These are phyloP conservation scores for Ernsta delagoae DNA, from an alignment of 2,888 invertebrate genomes.

Conservation along the genomic window DNA sequence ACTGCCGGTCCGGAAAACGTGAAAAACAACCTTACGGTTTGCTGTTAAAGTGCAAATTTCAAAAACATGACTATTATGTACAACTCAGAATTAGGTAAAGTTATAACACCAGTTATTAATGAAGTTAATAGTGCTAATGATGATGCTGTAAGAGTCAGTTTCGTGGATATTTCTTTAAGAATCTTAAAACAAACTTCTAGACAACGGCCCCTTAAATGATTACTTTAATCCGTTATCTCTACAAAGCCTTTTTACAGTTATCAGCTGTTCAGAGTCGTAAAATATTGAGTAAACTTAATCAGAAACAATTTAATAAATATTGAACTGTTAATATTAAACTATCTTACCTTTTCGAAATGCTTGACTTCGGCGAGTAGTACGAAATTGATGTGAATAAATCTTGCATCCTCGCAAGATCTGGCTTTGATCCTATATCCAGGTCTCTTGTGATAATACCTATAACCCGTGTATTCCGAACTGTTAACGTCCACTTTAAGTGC, in stretches of 20 bases:
- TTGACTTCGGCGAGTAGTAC: slow-evolving; percentile 85
- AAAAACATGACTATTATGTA: neutral
- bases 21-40: slow-evolving; percentile 27
- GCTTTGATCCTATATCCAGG: slow-evolving; percentile 72
- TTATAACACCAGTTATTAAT: slow-evolving; percentile 32
- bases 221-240: neutral
- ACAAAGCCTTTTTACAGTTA: neutral
- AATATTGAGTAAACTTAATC: neutral
- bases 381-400: slow-evolving; percentile 87
- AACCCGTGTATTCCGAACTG: slow-evolving; percentile 82
- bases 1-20: slow-evolving; percentile 28
- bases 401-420: slow-evolving; percentile 85
- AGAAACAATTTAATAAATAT: too few relatives aligned
- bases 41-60: slow-evolving; percentile 27
- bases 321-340: neutral
- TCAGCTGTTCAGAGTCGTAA: neutral
- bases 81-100: slow-evolving; percentile 28
- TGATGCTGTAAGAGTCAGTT: slow-evolving; percentile 9
- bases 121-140: slow-evolving; percentile 34
- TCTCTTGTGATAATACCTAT: slow-evolving; percentile 68
- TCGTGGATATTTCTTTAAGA: slow-evolving; percentile 11
- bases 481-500: slow-evolving; percentile 73
- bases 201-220: neutral
- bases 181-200: slow-evolving; percentile 23
- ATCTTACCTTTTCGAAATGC: slow-evolving; percentile 88